phyloP scores from a whole-genome alignment of 2,888 invertebrate genomes.

The Hypolimnas misippus region DNA sequence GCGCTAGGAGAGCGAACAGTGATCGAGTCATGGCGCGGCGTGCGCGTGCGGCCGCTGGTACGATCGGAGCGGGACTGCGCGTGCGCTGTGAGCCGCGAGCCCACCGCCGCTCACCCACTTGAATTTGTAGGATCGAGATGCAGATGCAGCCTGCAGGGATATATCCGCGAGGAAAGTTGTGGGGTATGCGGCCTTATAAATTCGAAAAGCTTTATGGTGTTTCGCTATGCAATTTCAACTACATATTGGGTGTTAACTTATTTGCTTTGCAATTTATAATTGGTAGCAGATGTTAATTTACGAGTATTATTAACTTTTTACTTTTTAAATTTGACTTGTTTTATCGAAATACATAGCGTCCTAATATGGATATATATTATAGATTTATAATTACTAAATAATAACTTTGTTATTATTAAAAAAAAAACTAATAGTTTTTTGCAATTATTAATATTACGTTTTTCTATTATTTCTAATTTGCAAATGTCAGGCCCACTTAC shows the following conservation, averaged over 20 bases:
- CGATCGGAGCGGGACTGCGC: slow-evolving; percentile 79
- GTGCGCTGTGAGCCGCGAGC: slow-evolving; percentile 57
- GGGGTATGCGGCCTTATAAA: slow-evolving; percentile 32
- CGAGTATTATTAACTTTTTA: too few relatives aligned
- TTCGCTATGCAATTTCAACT: slow-evolving; percentile 24
- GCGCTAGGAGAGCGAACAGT: slow-evolving; percentile 69
- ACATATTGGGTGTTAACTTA: neutral
- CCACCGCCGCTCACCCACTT: slow-evolving; percentile 65
- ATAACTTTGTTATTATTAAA: too few relatives aligned
- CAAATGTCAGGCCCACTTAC: neutral
- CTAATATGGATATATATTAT: too few relatives aligned
- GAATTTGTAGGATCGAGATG: slow-evolving; percentile 60
- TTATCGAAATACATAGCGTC: too few relatives aligned
- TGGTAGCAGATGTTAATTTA: too few relatives aligned
- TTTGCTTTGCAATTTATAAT: too few relatives aligned
- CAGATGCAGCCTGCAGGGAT: slow-evolving; percentile 49
- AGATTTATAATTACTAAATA: too few relatives aligned
- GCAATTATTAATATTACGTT: neutral
- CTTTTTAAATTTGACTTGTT: too few relatives aligned
- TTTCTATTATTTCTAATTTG: neutral
- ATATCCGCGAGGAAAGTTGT: slow-evolving; percentile 35
- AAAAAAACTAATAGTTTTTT: too few relatives aligned
- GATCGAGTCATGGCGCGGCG: slow-evolving; percentile 73
- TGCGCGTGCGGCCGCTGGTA: slow-evolving; percentile 78
- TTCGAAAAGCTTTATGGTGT: slow-evolving; percentile 26